Evolutionary conservation across 53 echinoderm and acorn worm genomes (phyloP), one percentile per base, ranked within the genome.

Genomic region (Glandiceps talaboti): DNA sequence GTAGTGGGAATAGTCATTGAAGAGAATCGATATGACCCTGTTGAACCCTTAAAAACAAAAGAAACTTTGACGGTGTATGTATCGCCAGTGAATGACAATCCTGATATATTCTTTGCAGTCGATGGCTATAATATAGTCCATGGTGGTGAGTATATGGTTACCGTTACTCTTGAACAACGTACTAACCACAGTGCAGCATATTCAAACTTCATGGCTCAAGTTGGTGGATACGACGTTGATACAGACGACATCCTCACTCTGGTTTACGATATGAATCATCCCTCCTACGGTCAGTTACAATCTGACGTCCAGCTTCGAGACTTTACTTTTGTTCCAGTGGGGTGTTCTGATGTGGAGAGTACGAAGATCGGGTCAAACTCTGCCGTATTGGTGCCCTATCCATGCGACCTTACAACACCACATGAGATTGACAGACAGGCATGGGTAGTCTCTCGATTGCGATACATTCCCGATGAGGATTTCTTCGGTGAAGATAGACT

Each of bases 181-280:
- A 79, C 74, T 28, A 79, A 29, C 31, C 20, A 30, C 32, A 84
- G 85, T 75, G 28, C 81, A 0, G 89, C 82, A 27, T 88, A 88
- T 77, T 30, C 27, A 27, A 81, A 84, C 73, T 81, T 88, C 28
- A n/a, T 25, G 1, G 85, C 73, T 27, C n/a, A 32, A 64, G 26
- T 88, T 14, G 88, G 88, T 30, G 88, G 77, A 1, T 88, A 85
- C 30, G 88, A 88, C 27, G 88, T 82, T 14, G 88, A 88, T 81
- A 27, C 0, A 12, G 27, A 33, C 14, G 85, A 88, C 33, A 32
- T 73, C 10, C 64, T 85, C 29, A 84, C 33, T 28, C 1, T 88
- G 25, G 25, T 33, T 33, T 31, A 33, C 28, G 72, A 81, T 30
- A 33, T 75, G 20, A 74, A 79, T 29, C 20, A 74, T 12, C 64